Conservation (phyloP, 2,797 vertebrate genomes). For the Lepidocolaptes lacrymiger region DNA sequence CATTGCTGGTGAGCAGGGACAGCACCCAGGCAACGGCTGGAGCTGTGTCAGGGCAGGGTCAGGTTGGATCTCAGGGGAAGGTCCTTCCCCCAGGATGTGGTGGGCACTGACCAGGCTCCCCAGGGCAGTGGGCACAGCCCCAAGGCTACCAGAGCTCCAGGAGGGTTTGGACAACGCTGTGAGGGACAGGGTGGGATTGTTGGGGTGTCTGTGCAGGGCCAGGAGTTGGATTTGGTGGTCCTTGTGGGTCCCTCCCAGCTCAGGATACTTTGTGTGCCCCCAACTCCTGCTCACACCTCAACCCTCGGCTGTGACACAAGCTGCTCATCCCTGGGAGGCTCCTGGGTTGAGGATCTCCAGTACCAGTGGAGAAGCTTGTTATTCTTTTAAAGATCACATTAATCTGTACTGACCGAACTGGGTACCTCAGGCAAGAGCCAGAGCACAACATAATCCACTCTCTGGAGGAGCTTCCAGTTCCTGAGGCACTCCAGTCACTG, state of each 20-base stretch:
- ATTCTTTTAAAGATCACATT: neutral
- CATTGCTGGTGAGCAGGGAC: neutral
- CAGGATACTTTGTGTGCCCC: neutral
- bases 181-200: neutral
- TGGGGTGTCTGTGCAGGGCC: neutral
- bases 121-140: neutral
- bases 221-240: accelerated
- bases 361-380: neutral
- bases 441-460: neutral
- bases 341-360: neutral
- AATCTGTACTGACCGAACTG: neutral
- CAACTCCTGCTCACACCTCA: neutral
- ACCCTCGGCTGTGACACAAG: accelerated
- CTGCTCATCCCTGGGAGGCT: neutral
- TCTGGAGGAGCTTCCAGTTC: neutral
- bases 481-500: neutral
- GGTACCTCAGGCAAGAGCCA: neutral
- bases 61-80: neutral
- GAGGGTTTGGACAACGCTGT: neutral
- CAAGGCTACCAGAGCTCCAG: conserved; percentile 3
- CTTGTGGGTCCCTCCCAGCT: neutral
- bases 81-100: neutral
- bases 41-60: neutral
- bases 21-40: neutral
- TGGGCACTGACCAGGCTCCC: neutral